Base-by-base conservation (phyloP, 2,113 vertebrate genomes). In the Phyllostomus hastatus region DNA sequence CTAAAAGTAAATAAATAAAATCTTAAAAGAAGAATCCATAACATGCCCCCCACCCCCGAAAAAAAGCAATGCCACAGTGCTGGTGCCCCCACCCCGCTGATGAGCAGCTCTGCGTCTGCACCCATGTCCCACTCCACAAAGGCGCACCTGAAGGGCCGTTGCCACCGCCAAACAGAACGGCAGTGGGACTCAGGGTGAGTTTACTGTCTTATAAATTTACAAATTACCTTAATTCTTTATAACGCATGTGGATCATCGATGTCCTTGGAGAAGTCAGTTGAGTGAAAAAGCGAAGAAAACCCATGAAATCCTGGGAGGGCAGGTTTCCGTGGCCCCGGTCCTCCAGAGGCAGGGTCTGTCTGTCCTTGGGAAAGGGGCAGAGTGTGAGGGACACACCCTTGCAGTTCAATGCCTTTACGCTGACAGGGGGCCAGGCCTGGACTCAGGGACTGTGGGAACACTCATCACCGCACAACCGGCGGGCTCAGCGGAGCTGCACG, bases 371-470 rank as follows among this genome's bases (percentile, higher is more conserved):
- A 19, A 31, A 28, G 35, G 54, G 10, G 26, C n/a, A 28, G 54
- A 14, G 28, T 14, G 48, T 0, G 4, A 7, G 26, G 0, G 3
- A n/a, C 19, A 17, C 8, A n/a, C 35, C n/a, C n/a, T n/a, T 61
- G 50, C 19, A 12, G 46, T 46, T 82, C 10, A 57, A 70, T 4
- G 19, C 33, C 31, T n/a, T 38, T 4, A 0, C 22, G 12, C 4
- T 38, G 0, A 28, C 33, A 0, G 6, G 75, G 69, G 24, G 33
- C 46, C 33, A 48, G 70, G 14, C 52, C 46, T 1, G 4, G 64
- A 11, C 35, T 46, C 31, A 19, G 67, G 43, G 64, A 10, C 66
- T 6, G 12, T 12, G 48, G 35, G 70, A 61, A 41, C 41, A 7
- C 26, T 28, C 3, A 3, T 46, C 50, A 28, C 24, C 2, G 38